phyloP scores from a whole-genome alignment of 1,140 invertebrate genomes.

The Wasmannia auropunctata region DNA sequence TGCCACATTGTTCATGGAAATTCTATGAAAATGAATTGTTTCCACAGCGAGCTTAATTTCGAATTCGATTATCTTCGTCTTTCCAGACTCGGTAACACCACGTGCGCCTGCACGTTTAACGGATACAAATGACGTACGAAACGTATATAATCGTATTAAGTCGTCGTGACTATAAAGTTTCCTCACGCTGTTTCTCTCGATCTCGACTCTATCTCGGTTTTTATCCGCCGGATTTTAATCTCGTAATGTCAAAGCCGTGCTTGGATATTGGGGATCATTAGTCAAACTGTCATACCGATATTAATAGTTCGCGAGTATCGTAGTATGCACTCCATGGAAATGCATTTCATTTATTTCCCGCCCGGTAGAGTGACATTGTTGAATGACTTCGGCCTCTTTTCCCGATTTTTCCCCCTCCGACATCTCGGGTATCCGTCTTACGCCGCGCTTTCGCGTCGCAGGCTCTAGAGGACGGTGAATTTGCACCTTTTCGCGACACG shows the following conservation, averaged over 20 bases:
- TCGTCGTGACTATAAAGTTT: conserved; percentile 55
- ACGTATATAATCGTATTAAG: conserved; percentile 71
- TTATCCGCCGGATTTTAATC: conserved; percentile 82
- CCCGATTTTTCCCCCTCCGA: conserved; percentile 64
- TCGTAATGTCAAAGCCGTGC: conserved; percentile 84
- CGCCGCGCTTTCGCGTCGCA: not conserved
- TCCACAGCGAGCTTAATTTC: conserved; percentile 1
- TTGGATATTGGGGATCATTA: conserved; percentile 82
- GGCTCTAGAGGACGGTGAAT: conserved; percentile 23
- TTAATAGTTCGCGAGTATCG: conserved; percentile 83
- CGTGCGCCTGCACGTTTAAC: conserved; percentile 58
- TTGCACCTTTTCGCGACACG: conserved; percentile 18
- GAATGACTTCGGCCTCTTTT: conserved; percentile 80
- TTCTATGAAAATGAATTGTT: conserved; percentile 4
- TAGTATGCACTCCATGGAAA: conserved; percentile 83
- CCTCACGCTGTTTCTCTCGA: conserved; percentile 57
- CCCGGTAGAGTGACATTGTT: conserved; percentile 81
- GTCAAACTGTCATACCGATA: conserved; percentile 84
- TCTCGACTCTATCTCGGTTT: conserved; percentile 58
- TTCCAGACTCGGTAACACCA: not conserved
- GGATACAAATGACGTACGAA: conserved; percentile 75
- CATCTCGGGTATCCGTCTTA: conserved; percentile 38
- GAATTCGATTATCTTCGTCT: conserved; percentile 18
- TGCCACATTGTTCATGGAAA: not conserved
- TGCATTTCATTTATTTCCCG: conserved; percentile 84